Percentiles rank a stretch among this genome's conserved stretches.
phyloP scores from a whole-genome alignment of 2,113 vertebrate species.

The Upupa epops region DNA sequence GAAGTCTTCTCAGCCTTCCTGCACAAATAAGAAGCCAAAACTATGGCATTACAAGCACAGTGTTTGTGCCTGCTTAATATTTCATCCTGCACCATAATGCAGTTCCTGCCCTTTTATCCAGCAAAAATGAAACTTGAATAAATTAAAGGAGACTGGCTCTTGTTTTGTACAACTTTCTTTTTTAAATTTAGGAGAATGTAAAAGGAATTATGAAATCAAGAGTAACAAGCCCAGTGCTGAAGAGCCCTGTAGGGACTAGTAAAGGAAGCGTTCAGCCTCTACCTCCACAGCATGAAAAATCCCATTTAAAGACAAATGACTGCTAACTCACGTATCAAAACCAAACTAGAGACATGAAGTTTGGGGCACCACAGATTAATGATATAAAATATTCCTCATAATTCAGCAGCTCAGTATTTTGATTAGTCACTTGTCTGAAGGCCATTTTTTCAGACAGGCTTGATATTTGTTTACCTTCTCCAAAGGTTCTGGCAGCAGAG shows the following conservation, averaged over 20 bases:
- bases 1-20: neutral
- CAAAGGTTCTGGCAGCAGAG: neutral
- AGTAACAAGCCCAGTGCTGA: neutral
- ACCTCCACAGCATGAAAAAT: neutral
- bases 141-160: neutral
- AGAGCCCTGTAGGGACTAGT: neutral
- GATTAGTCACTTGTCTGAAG: neutral
- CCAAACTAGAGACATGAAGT: neutral
- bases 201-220: constrained; percentile 13
- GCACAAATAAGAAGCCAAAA: neutral
- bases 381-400: neutral
- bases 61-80: neutral
- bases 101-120: neutral
- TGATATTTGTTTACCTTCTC: neutral
- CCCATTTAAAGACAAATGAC: neutral
- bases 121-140: constrained; percentile 27
- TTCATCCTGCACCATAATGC: neutral
- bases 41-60: neutral
- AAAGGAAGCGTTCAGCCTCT: neutral
- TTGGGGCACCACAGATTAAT: neutral
- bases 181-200: accelerated
- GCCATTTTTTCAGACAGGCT: neutral
- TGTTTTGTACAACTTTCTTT: neutral
- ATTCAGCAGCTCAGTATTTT: neutral
- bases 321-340: neutral